Percentiles rank a stretch among this genome's conserved stretches.
Conservation (phyloP, 1,140 invertebrate species). For the Bombus pascuorum region DNA sequence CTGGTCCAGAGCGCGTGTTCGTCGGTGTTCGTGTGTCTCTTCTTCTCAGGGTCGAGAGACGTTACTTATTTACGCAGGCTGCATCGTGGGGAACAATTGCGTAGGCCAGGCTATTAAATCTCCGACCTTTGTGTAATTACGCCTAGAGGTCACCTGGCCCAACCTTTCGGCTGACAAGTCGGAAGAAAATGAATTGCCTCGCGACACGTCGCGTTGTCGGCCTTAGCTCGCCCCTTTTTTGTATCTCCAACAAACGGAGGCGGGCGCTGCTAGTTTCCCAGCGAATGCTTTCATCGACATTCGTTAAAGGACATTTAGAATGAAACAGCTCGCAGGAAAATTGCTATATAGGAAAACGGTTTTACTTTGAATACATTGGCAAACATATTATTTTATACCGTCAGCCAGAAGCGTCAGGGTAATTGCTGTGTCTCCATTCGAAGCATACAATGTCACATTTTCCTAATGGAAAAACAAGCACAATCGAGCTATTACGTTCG, state of each 20-base stretch:
- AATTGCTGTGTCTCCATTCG: too few relatives aligned
- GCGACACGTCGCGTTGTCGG: neutral
- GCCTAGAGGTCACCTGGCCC: constrained; percentile 47
- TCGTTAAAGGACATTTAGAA: too few relatives aligned
- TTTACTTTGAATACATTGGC: too few relatives aligned
- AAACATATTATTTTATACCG: too few relatives aligned
- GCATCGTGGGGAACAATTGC: constrained; percentile 63
- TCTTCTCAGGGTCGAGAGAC: constrained; percentile 66
- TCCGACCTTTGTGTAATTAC: constrained; percentile 62
- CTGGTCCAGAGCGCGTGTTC: constrained; percentile 58
- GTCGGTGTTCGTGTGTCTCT: constrained; percentile 43
- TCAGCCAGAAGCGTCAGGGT: too few relatives aligned
- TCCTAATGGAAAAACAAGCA: too few relatives aligned
- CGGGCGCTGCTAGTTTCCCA: neutral
- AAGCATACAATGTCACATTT: too few relatives aligned
- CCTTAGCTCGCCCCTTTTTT: neutral
- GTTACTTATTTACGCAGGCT: constrained; percentile 63
- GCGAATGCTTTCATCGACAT: too few relatives aligned
- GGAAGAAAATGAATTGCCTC: constrained; percentile 50
- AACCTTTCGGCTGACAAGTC: constrained; percentile 59
- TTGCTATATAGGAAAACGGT: too few relatives aligned
- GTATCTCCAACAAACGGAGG: neutral
- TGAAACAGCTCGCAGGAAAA: too few relatives aligned
- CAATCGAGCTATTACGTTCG: too few relatives aligned
- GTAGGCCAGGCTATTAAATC: constrained; percentile 63